A percentile compares a stretch with the other conserved stretches of the same genome.
Conservation (phyloP, 2,113 vertebrate species). For the Monarcha castaneiventris region DNA sequence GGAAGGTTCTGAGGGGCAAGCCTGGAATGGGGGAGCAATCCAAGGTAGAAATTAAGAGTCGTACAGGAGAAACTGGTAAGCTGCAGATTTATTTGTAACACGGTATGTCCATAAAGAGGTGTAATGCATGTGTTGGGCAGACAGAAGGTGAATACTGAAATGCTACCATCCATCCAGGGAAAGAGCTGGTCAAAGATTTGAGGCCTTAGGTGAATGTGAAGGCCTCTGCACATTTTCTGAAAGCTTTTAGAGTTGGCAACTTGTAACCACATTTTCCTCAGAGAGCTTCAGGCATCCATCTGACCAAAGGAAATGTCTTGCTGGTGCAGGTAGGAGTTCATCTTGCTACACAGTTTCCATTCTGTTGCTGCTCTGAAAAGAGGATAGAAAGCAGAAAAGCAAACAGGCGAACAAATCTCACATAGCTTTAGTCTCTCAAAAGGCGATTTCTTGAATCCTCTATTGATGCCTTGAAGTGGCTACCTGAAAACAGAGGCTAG, state of each 20-base stretch:
- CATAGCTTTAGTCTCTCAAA: not conserved
- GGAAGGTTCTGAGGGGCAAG: not conserved
- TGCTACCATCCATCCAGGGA: not conserved
- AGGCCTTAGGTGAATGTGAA: not conserved
- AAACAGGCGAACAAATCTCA: not conserved
- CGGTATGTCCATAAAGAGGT: not conserved
- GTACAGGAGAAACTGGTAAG: not conserved
- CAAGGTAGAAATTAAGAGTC: not conserved
- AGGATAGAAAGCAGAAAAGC: not conserved
- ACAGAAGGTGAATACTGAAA: not conserved
- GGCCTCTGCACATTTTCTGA: not conserved
- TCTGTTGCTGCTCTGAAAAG: not conserved
- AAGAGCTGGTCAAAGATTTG: not conserved
- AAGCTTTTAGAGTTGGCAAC: not conserved
- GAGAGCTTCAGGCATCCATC: not conserved
- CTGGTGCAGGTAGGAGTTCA: not conserved
- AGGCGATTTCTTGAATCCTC: not conserved
- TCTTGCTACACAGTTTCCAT: not conserved
- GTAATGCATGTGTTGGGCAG: not conserved
- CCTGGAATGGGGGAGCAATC: not conserved
- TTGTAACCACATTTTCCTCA: not conserved
- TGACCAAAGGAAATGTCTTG: not conserved
- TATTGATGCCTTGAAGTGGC: not conserved
- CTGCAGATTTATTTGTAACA: not conserved
- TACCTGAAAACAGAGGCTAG: not conserved